Evolutionary conservation across 1,140 invertebrate species (phyloP).

Genomic region (Anthonomus grandis): DNA sequence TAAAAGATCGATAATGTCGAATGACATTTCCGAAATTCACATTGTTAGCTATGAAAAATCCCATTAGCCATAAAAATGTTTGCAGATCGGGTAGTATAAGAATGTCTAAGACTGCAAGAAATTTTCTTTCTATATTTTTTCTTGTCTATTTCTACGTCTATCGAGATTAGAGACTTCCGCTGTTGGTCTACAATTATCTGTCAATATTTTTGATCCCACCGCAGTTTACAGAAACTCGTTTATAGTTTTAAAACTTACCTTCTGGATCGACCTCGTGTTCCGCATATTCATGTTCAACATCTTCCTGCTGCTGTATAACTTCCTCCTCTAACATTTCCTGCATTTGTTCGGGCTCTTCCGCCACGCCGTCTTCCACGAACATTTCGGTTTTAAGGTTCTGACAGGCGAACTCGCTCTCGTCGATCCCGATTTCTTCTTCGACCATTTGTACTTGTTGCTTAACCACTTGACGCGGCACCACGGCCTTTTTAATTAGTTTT

Average conservation of each 20-base stretch:
- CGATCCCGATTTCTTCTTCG: conserved; percentile 27
- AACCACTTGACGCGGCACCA: conserved; percentile 3
- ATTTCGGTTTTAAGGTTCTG: conserved; percentile 22
- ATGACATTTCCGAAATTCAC: no score
- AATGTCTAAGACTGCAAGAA: no score
- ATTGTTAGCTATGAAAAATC: no score
- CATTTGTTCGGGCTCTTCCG: conserved; percentile 11
- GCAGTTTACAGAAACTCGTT: neutral
- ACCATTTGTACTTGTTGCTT: conserved; percentile 9
- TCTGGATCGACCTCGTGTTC: conserved; percentile 15
- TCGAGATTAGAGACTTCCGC: no score
- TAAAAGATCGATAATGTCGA: no score
- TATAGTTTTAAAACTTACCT: conserved; percentile 4
- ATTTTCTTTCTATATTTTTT: no score
- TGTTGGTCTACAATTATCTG: no score
- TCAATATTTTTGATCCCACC: no score
- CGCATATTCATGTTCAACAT: conserved; percentile 8
- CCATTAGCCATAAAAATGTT: no score
- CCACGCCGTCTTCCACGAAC: conserved; percentile 4
- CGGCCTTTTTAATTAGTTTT: conserved; percentile 21
- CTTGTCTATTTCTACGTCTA: no score
- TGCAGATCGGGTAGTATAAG: no score
- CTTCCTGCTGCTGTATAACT: conserved; percentile 5
- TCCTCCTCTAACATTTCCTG: conserved; percentile 16
- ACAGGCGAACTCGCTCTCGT: conserved; percentile 28